Conservation (phyloP, 2,797 vertebrate genomes). For the Pseudochirops cupreus region DNA sequence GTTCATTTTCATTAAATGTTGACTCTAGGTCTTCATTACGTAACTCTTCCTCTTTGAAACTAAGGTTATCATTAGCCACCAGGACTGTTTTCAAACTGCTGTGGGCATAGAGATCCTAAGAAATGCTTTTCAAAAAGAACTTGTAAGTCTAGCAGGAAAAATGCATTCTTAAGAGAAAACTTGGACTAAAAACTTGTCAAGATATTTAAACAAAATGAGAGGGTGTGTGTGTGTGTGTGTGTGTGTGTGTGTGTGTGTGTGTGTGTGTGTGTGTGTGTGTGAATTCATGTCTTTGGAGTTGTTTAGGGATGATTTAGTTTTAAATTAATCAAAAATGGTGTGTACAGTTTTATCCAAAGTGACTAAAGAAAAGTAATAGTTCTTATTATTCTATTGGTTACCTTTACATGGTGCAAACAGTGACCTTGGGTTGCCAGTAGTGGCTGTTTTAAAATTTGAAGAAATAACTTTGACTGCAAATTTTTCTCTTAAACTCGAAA, state of each 20-base stretch:
- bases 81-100: background rate
- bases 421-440: background rate
- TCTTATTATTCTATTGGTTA: background rate
- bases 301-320: background rate
- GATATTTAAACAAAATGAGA: background rate
- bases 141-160: background rate
- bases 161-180: background rate
- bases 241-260: too few relatives aligned
- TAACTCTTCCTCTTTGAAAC: background rate
- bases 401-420: background rate
- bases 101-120: background rate
- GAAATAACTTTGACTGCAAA: background rate
- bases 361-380: background rate
- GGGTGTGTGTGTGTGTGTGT: too few relatives aligned
- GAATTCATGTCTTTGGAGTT: background rate
- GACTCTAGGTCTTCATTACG: background rate
- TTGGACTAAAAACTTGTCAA: background rate
- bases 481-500: background rate
- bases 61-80: background rate
- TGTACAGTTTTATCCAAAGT: background rate
- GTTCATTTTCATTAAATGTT: background rate
- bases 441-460: background rate
- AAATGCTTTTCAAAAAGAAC: background rate
- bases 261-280: too few relatives aligned
- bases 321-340: background rate